These are phyloP conservation scores for Takifugu bimaculatus DNA, from an alignment of 2,113 vertebrate species.

Conservation along the genomic window DNA sequence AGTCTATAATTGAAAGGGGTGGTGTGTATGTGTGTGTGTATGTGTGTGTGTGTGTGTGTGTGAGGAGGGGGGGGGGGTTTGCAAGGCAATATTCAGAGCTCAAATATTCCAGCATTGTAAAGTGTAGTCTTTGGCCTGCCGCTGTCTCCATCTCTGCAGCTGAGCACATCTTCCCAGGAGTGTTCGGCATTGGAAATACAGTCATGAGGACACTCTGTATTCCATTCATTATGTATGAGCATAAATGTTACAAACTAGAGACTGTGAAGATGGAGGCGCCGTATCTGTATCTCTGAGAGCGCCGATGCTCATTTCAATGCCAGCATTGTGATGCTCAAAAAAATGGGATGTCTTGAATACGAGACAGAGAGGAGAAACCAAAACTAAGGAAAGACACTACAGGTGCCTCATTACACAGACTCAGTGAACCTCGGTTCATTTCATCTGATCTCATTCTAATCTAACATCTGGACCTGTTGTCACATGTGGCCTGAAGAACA, in stretches of 20 bases:
- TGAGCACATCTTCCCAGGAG: conserved; percentile 54
- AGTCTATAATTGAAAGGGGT: conserved; percentile 53
- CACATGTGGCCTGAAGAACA: neutral
- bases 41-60: no score
- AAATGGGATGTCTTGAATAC: conserved; percentile 28
- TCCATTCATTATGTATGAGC: conserved; percentile 73
- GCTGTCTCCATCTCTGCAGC: conserved; percentile 39
- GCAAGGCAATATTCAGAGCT: conserved; percentile 30
- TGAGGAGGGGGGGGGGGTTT: neutral
- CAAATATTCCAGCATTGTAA: conserved; percentile 50
- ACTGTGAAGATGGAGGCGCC: conserved; percentile 56
- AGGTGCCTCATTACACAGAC: neutral
- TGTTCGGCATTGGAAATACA: conserved; percentile 59
- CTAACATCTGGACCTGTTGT: conserved; percentile 3
- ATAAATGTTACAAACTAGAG: conserved; percentile 74
- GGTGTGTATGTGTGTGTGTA: no score
- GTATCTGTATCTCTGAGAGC: conserved; percentile 37
- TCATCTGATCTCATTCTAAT: conserved; percentile 22
- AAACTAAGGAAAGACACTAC: conserved; percentile 22
- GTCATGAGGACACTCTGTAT: conserved; percentile 58
- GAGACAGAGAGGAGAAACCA: neutral
- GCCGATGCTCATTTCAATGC: conserved; percentile 41
- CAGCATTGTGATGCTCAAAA: conserved; percentile 42
- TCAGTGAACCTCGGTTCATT: conserved; percentile 35
- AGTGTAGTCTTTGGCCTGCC: conserved; percentile 48